Evolutionary conservation across 2,888 invertebrate genomes (phyloP).

Genomic region (Rotaria magnacalcarata): DNA sequence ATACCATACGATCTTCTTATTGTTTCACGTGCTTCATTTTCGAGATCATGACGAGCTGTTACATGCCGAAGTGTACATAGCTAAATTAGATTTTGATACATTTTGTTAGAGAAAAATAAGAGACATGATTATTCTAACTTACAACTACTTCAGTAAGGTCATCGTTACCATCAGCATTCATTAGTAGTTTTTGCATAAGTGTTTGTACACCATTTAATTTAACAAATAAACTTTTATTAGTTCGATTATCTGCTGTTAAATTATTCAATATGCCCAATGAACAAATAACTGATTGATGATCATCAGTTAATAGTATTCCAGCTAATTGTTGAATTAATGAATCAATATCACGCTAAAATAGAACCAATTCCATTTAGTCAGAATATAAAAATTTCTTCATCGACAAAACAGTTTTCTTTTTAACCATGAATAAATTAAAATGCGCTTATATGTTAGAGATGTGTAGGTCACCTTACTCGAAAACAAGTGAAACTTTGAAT

Average conservation of each 20-base stretch:
- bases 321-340: slow-evolving; percentile 21
- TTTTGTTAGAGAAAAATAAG: not conserved
- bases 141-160: slow-evolving; percentile 18
- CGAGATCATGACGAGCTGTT: slow-evolving; percentile 2
- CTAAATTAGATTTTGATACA: not conserved
- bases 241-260: slow-evolving; percentile 32
- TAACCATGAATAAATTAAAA: too few species aligned
- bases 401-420: too few species aligned
- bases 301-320: not conserved
- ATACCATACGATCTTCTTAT: not conserved
- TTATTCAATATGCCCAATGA: not conserved
- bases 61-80: slow-evolving; percentile 30
- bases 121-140: not conserved
- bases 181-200: not conserved
- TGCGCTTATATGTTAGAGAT: too few species aligned
- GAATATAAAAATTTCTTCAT: too few species aligned
- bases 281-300: not conserved
- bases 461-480: too few species aligned
- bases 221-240: slow-evolving; percentile 15
- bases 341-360: not conserved
- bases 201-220: slow-evolving; percentile 27
- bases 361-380: too few species aligned
- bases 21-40: slow-evolving; percentile 6
- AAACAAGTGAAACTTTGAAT: too few species aligned
- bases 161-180: not conserved